These are phyloP conservation scores for Nixonia krombeini DNA, from an alignment of 1,140 invertebrate genomes.

Conservation along the genomic window DNA sequence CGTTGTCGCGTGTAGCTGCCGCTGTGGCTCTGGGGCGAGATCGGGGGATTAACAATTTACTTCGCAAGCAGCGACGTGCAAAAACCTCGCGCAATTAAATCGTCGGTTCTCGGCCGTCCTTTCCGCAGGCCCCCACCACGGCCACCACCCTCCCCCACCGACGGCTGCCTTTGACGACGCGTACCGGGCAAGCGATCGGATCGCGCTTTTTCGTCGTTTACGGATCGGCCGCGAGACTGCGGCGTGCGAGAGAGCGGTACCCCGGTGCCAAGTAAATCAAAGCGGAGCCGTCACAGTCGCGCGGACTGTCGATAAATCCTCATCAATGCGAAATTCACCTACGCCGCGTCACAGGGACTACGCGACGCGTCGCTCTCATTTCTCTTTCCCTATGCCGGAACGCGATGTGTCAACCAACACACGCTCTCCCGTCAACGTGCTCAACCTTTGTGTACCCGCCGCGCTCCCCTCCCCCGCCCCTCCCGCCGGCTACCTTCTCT, in stretches of 20 bases:
- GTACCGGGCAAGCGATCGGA: no score
- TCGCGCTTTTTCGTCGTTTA: no score
- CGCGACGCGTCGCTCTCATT: constrained; percentile 2
- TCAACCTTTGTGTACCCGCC: constrained; percentile 46
- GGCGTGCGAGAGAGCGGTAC: no score
- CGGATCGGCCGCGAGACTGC: no score
- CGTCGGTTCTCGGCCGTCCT: no score
- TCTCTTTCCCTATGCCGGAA: constrained; percentile 23
- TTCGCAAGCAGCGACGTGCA: constrained; percentile 34
- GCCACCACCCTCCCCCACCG: no score
- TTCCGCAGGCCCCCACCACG: no score
- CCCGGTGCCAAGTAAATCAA: constrained; percentile 7
- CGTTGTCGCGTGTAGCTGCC: constrained; percentile 11
- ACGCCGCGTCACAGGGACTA: background rate
- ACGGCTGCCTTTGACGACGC: no score
- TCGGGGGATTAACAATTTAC: constrained; percentile 55
- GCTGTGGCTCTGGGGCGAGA: constrained; percentile 25
- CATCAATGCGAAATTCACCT: constrained; percentile 1
- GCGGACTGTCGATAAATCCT: constrained; percentile 1
- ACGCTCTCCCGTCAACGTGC: constrained; percentile 45
- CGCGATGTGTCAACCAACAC: constrained; percentile 51
- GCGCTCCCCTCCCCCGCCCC: constrained; percentile 12
- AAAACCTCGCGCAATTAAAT: constrained; percentile 24
- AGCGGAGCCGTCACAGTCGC: background rate
- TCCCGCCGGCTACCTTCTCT: background rate